Evolutionary conservation across 2,113 vertebrate species (phyloP).

Genomic region (Bos taurus): ARS-UCD2.0 NC_037332.1:114110501-114111000

Average conservation of each 20-base stretch:
- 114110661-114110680: background rate
- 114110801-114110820: accelerated
- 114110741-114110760: background rate
- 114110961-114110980: background rate
- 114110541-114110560: background rate
- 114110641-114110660: background rate
- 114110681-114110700: background rate
- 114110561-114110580: background rate
- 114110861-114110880: background rate
- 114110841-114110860: background rate
- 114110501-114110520: background rate
- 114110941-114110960: background rate
- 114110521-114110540: background rate
- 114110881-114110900: background rate
- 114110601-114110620: accelerated
- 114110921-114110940: background rate
- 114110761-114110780: background rate
- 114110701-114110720: too few relatives aligned
- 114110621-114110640: background rate
- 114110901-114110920: background rate
- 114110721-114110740: background rate
- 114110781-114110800: accelerated
- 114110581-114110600: too few relatives aligned
- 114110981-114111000: background rate
- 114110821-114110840: background rate